Evolutionary conservation across 1,140 invertebrate species (phyloP).

Genomic region (Drosophila erecta): DNA sequence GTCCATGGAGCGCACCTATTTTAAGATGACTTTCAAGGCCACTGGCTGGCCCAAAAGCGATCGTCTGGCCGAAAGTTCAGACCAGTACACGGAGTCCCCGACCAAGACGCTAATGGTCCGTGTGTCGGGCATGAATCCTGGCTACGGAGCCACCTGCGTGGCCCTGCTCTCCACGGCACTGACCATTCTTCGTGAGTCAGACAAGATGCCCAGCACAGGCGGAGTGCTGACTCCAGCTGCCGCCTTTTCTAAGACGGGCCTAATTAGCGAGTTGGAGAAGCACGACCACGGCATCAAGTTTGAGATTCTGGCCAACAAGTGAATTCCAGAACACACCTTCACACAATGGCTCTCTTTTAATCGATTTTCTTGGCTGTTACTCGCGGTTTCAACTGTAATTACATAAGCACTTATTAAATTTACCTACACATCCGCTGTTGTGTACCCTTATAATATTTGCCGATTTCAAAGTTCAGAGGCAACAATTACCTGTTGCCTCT

Average conservation of each 20-base stretch:
- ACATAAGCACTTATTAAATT: conserved; percentile 11
- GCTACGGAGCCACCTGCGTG: conserved; percentile 93
- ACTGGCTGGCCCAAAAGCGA: conserved; percentile 91
- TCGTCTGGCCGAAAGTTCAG: conserved; percentile 86
- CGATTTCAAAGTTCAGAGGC: conserved; percentile 1
- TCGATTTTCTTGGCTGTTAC: background rate
- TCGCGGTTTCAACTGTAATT: conserved; percentile 5
- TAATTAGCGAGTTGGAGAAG: conserved; percentile 80
- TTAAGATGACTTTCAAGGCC: conserved; percentile 90
- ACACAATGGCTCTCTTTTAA: conserved; percentile 1
- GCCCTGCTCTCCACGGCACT: conserved; percentile 89
- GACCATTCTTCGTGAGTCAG: conserved; percentile 90
- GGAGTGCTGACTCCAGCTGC: conserved; percentile 86
- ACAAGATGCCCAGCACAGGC: conserved; percentile 89
- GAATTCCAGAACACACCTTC: conserved; percentile 6
- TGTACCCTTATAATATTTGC: background rate
- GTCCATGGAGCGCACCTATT: conserved; percentile 87
- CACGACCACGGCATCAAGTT: conserved; percentile 83
- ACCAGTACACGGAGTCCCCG: conserved; percentile 87
- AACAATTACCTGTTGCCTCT: background rate
- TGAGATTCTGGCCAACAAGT: conserved; percentile 81
- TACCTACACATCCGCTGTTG: background rate
- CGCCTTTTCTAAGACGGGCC: conserved; percentile 79
- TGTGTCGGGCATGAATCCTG: conserved; percentile 89
- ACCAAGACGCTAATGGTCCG: conserved; percentile 89